Conservation (phyloP, 37 sponge, comb jelly and placozoan genomes). For the Halisarca cf. caerulea region DNA sequence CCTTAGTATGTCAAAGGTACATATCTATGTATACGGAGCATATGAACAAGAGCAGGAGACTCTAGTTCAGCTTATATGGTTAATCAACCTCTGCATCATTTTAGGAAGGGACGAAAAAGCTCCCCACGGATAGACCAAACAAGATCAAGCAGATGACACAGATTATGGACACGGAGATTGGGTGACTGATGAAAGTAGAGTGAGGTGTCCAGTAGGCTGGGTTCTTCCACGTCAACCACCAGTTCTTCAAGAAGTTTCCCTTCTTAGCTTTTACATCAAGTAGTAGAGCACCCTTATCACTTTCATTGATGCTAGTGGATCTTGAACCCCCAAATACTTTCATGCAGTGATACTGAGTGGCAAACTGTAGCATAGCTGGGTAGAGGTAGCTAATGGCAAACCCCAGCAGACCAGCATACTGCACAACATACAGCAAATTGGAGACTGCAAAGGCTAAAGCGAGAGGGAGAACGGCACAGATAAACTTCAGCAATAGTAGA, state of each 20-base stretch:
- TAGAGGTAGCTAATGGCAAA: constrained; percentile 71
- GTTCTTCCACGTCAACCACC: constrained; percentile 29
- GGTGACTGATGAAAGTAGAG: constrained; percentile 60
- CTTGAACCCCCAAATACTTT: constrained; percentile 32
- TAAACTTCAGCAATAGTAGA: constrained; percentile 34
- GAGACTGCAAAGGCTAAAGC: constrained; percentile 68
- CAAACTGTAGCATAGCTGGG: constrained; percentile 74
- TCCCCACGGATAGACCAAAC: constrained; percentile 43
- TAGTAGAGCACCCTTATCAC: not conserved
- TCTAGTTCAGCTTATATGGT: too few relatives aligned
- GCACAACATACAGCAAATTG: constrained; percentile 77
- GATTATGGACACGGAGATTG: constrained; percentile 32
- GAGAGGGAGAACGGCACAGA: constrained; percentile 66
- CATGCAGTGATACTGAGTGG: constrained; percentile 59
- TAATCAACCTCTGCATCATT: too few relatives aligned
- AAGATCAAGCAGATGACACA: constrained; percentile 14
- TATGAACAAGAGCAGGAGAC: too few relatives aligned
- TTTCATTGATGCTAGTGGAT: too few relatives aligned
- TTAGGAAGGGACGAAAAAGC: constrained; percentile 38
- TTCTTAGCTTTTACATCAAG: not conserved
- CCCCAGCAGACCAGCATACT: constrained; percentile 84
- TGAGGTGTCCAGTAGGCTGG: constrained; percentile 61
- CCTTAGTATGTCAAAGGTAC: too few relatives aligned
- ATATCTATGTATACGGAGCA: too few relatives aligned
- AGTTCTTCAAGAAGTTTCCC: not conserved